Base-by-base conservation (phyloP, 2,797 vertebrate species). In the Carduelis carduelis region DNA sequence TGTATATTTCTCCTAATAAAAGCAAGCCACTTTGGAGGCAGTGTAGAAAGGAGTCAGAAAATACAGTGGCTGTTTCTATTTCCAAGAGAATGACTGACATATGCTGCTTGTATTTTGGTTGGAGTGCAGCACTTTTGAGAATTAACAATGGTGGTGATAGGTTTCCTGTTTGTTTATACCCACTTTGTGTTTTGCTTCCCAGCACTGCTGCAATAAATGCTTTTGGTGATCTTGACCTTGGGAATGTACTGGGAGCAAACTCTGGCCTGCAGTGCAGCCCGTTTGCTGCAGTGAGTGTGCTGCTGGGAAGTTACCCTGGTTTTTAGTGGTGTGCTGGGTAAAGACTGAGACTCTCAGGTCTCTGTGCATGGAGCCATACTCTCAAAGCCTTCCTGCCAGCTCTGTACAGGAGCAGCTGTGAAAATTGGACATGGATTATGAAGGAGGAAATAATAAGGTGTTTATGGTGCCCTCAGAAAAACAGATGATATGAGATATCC, bases 401-500 rank as follows among this genome's bases (percentile, higher is more conserved):
- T 89, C 39, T 41, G 22, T 1, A 1, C 43, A 26, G 11, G 13
- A 14, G 50, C 50, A 52, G 13, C 55, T 41, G 28, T 59, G 55
- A 60, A 87, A 87, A 82, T 3, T 35, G 23, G 28, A 3, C 80
- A 14, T 4, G 2, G 43, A 44, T 86, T 44, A 34, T 41, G 43
- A 50, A 89, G 83, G 32, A 76, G 21, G 28, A 61, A 52, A 52
- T 61, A 27, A n/a, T 32, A n/a, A 3, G 8, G 49, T 55, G 43
- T 35, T 95, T 57, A 11, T 32, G n/a, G 35, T 55, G 59, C 59
- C 20, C 2, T 2, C 59, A 60, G 78, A 76, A 87, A 88, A 43
- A 27, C 23, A 66, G 52, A 55, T 44, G 30, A 65, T 57, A 15
- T 0, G 0, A 3, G 8, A 32, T 47, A 63, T 1, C 0, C 2